Percentiles rank a stretch among this genome's conserved stretches.
Evolutionary conservation across 2,113 vertebrate genomes (phyloP).

Genomic region (Cygnus buccinator): DNA sequence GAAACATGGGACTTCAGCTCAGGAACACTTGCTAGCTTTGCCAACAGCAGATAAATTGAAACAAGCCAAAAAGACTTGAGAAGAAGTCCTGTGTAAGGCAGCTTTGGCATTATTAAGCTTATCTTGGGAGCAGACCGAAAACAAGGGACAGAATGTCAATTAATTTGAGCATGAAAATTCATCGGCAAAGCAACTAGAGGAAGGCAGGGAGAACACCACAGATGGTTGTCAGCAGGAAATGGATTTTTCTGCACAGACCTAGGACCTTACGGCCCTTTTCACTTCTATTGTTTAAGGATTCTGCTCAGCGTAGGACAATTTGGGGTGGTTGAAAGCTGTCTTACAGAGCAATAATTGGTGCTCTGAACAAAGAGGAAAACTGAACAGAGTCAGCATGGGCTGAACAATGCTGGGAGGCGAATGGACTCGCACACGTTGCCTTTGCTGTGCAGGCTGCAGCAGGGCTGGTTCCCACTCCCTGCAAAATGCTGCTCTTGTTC

Average conservation of each 20-base stretch:
- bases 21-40: neutral
- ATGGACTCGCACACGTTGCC: neutral
- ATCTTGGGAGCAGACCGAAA: slow-evolving; percentile 7
- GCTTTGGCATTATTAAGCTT: neutral
- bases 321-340: neutral
- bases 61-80: neutral
- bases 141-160: slow-evolving; percentile 25
- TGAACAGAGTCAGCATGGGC: neutral
- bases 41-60: neutral
- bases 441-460: neutral
- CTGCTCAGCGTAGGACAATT: neutral
- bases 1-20: neutral
- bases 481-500: neutral
- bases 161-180: slow-evolving; percentile 1
- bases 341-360: neutral
- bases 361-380: neutral
- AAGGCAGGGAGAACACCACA: neutral
- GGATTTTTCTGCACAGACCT: neutral
- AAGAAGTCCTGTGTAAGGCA: neutral
- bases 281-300: neutral
- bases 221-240: neutral
- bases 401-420: neutral
- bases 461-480: neutral
- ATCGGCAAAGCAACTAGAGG: accelerated
- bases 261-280: neutral